Evolutionary conservation across 2,113 vertebrate genomes (phyloP).

Genomic region (Ariopsis seemanni): DNA sequence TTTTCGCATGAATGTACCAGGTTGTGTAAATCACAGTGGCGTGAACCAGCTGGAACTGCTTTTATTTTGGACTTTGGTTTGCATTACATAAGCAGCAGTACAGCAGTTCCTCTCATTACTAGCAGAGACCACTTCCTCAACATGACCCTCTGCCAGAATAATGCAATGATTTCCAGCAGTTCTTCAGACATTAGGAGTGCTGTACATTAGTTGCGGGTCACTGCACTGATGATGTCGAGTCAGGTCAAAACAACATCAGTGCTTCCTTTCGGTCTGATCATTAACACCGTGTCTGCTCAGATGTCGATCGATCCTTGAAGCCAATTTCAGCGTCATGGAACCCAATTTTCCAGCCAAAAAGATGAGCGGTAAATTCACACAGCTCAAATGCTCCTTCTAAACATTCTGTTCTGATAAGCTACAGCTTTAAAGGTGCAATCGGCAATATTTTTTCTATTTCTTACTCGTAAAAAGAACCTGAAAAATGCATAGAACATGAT

Average conservation of each 20-base stretch:
- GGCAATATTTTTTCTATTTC: neutral
- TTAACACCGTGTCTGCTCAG: neutral
- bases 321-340: neutral
- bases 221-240: neutral
- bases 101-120: neutral
- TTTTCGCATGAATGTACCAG: neutral
- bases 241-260: no score
- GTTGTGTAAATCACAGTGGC: neutral
- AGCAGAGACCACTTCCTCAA: constrained; percentile 16
- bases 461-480: neutral
- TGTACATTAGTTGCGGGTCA: neutral
- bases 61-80: neutral
- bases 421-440: neutral
- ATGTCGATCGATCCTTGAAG: neutral
- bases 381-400: neutral
- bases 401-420: neutral
- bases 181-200: neutral
- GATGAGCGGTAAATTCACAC: neutral
- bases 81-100: constrained; percentile 30
- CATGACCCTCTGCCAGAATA: neutral
- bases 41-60: neutral
- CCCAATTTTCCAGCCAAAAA: neutral
- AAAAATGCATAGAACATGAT: neutral
- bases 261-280: neutral
- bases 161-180: neutral